Conservation (phyloP, 2,888 invertebrate genomes). For the Eupithecia subumbrata region DNA sequence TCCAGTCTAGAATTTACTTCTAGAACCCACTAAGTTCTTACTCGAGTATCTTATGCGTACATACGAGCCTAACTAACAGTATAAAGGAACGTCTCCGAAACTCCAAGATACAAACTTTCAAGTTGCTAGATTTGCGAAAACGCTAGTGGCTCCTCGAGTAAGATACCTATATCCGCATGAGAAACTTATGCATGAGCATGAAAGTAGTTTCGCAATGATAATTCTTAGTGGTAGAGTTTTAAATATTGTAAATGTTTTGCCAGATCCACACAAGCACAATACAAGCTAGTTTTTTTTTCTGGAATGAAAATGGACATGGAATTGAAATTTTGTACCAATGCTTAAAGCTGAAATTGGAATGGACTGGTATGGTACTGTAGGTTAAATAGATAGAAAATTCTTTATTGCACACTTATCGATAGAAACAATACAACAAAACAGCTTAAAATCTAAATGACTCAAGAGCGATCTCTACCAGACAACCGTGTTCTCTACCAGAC, state of each 20-base stretch:
- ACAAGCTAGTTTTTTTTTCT: background rate
- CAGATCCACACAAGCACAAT: background rate
- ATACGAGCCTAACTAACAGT: conserved; percentile 74
- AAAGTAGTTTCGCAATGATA: background rate
- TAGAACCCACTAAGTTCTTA: conserved; percentile 24
- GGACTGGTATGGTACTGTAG: background rate
- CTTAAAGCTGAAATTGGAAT: background rate
- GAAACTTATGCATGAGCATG: conserved; percentile 13
- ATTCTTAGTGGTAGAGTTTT: background rate
- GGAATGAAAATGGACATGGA: background rate
- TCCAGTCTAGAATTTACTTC: background rate
- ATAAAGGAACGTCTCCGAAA: conserved; percentile 69
- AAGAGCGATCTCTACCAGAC: too few species aligned
- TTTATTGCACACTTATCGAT: too few species aligned
- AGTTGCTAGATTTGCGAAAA: conserved; percentile 77
- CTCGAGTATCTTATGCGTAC: conserved; percentile 62
- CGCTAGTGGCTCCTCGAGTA: conserved; percentile 61
- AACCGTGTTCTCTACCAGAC: too few species aligned
- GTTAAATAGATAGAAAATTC: too few species aligned
- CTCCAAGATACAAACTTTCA: conserved; percentile 74
- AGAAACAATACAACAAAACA: too few species aligned
- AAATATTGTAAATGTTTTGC: background rate
- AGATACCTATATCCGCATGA: conserved; percentile 38
- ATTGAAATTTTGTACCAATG: background rate
- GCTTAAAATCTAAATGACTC: too few species aligned